phyloP scores from a whole-genome alignment of 2,113 vertebrate species.

The Cavia porcellus region DNA sequence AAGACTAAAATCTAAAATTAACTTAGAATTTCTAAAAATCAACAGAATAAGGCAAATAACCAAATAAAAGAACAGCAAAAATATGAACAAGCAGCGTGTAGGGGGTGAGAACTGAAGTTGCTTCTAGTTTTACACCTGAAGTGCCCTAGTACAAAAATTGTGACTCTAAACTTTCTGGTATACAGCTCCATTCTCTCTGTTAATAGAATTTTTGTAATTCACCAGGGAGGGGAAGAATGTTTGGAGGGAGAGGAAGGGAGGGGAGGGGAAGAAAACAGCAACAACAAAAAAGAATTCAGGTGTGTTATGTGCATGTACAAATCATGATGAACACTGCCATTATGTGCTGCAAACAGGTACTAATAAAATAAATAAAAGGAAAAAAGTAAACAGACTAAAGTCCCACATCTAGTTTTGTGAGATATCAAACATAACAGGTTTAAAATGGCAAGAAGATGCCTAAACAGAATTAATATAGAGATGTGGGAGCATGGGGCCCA shows the following conservation, averaged over 20 bases:
- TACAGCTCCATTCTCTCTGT: fast-evolving
- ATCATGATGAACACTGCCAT: neutral
- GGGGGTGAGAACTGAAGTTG: neutral
- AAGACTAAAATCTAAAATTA: neutral
- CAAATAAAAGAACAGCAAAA: neutral
- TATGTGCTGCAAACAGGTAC: neutral
- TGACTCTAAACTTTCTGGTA: neutral
- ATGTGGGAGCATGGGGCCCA: neutral
- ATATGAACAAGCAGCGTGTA: neutral
- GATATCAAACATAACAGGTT: neutral
- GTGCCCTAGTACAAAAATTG: neutral
- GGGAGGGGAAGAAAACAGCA: neutral
- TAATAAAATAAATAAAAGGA: neutral
- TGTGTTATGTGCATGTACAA: neutral
- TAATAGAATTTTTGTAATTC: neutral
- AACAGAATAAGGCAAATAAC: neutral
- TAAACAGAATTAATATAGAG: neutral
- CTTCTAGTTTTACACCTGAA: neutral
- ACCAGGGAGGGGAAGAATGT: neutral
- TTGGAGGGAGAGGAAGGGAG: neutral
- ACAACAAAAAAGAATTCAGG: neutral
- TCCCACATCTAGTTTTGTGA: conserved; percentile 5
- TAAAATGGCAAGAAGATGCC: neutral
- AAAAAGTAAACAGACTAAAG: neutral
- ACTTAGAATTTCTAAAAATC: conserved; percentile 5